Evolutionary conservation across 2,797 vertebrate genomes (phyloP), one percentile per base, ranked within the genome.

Genomic region (Naso thynnoides): DNA sequence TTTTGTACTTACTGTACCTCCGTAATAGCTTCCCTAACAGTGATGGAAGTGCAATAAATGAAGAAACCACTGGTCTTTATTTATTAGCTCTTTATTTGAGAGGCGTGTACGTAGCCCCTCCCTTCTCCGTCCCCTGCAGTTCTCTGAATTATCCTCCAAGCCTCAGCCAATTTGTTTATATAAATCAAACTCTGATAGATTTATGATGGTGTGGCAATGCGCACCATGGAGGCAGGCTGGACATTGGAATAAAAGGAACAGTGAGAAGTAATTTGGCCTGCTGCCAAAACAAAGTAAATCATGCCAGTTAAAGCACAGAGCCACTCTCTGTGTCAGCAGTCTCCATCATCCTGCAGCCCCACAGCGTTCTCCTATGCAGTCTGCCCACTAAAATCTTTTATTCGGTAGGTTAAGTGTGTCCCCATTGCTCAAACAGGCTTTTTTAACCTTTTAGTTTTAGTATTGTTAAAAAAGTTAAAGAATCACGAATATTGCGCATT

Each of bases 111-210:
- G 41, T 54, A 48, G 41, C 71, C 60, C 59, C 80, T 9, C 63
- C 79, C 49, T 66, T 48, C 52, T 67, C 48, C 74, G 73, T 77
- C 72, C 77, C 64, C 73, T 76, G 38, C 53, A 70, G 55, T 38
- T 59, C 71, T 48, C 67, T 84, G 71, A 89, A 79, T 90, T 76
- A 86, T 84, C 76, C 65, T 73, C 64, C 27, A 70, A 73, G 48
- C 69, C 68, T 63, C 63, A 65, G 81, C 79, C 88, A 88, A 86
- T 92, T 88, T 89, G 79, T 88, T 88, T 82, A 84, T 79, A 81
- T 86, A 65, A 91, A 88, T 84, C 57, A 76, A 82, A 31, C 59
- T 23, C 31, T 41, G 79, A 71, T 69, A 86, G 86, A 93, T 93
- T 92, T 89, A 93, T 87, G 82, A 49, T 29, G 52, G 61, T 24